Evolutionary conservation across 2,113 vertebrate species (phyloP).

Genomic region (Apeltes quadracus): DNA sequence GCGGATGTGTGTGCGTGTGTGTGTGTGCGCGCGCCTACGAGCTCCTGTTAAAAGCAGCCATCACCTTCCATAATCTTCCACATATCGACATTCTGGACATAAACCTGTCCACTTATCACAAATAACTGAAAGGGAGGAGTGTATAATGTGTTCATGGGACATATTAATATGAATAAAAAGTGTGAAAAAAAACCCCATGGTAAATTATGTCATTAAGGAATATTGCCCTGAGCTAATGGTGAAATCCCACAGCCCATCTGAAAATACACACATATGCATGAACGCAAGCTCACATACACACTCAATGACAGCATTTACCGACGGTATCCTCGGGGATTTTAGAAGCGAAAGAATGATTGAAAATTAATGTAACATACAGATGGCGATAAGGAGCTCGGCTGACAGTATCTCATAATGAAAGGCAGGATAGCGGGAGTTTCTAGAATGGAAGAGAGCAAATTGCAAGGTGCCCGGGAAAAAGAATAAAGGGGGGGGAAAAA

Average conservation of each 20-base stretch:
- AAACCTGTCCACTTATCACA: slow-evolving; percentile 12
- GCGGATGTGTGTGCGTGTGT: neutral
- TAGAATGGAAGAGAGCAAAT: slow-evolving; percentile 14
- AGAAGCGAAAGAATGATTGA: slow-evolving; percentile 30
- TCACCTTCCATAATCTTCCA: slow-evolving; percentile 44
- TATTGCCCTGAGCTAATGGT: slow-evolving; percentile 21
- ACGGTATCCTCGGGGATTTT: slow-evolving; percentile 17
- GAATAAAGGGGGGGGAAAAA: neutral
- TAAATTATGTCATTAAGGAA: slow-evolving; percentile 33
- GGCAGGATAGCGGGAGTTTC: slow-evolving; percentile 11
- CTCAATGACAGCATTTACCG: slow-evolving; percentile 23
- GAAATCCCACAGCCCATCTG: slow-evolving; percentile 12
- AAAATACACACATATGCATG: slow-evolving; percentile 19
- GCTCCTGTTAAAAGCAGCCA: slow-evolving; percentile 23
- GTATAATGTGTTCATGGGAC: slow-evolving; percentile 16
- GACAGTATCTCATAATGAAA: slow-evolving; percentile 37
- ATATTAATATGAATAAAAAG: slow-evolving; percentile 10
- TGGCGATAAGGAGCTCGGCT: slow-evolving; percentile 35
- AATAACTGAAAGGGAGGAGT: slow-evolving; percentile 8
- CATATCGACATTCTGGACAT: neutral
- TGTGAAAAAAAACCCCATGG: slow-evolving; percentile 9
- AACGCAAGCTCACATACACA: slow-evolving; percentile 6
- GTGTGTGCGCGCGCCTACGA: neutral
- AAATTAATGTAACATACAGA: slow-evolving; percentile 47
- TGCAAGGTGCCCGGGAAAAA: slow-evolving; percentile 4